These are phyloP conservation scores for Ferdinandea cuprea DNA, from an alignment of 2,888 invertebrate genomes.

Conservation along the genomic window DNA sequence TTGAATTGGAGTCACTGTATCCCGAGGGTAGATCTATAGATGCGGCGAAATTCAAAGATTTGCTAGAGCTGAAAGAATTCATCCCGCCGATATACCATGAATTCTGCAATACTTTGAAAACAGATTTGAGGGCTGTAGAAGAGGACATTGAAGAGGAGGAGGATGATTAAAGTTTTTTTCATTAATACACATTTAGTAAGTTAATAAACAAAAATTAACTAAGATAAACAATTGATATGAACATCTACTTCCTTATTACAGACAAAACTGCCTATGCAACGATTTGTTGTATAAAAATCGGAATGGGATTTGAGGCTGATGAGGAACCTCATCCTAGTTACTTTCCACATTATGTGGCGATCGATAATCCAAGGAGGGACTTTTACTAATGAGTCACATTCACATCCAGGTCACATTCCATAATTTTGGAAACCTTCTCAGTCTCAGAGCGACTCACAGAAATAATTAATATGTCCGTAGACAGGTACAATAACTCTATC, in stretches of 20 bases:
- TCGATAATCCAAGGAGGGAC: no score
- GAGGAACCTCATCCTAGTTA: no score
- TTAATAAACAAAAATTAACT: not conserved
- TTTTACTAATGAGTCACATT: no score
- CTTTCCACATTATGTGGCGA: no score
- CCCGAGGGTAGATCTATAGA: slow-evolving; percentile 34
- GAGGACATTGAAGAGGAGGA: slow-evolving; percentile 4
- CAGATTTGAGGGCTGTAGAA: not conserved
- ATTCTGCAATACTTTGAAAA: slow-evolving; percentile 20
- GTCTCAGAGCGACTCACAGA: no score
- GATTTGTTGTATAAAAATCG: no score
- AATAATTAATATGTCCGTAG: no score
- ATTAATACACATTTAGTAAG: slow-evolving; percentile 12
- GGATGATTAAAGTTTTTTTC: no score
- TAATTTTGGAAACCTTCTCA: no score
- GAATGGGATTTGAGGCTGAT: no score
- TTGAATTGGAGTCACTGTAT: slow-evolving; percentile 59
- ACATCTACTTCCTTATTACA: not conserved
- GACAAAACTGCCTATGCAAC: slow-evolving; percentile 2
- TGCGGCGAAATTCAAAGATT: not conserved
- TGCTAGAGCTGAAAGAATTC: slow-evolving; percentile 24
- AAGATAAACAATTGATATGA: not conserved
- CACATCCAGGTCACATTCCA: no score
- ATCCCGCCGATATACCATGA: slow-evolving; percentile 4
- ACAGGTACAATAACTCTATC: no score